Evolutionary conservation across 2,888 invertebrate genomes (phyloP).

Genomic region (Hemithea aestivaria): DNA sequence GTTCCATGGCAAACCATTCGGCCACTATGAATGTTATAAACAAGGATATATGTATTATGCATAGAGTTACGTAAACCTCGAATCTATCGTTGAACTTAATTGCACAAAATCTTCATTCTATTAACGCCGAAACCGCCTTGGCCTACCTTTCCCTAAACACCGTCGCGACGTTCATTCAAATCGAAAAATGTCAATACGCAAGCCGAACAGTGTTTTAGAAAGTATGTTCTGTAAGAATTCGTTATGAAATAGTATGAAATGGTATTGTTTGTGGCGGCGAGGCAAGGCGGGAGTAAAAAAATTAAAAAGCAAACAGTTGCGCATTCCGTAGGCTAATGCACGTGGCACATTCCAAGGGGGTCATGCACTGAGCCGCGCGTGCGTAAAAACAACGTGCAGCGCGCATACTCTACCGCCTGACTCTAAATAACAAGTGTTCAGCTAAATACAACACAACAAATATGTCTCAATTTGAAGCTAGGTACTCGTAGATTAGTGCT

Average conservation of each 20-base stretch:
- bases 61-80: slow-evolving; percentile 7
- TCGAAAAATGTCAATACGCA: slow-evolving; percentile 27
- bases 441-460: too few species aligned
- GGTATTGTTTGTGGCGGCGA: slow-evolving; percentile 69
- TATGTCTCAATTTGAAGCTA: too few species aligned
- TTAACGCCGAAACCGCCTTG: slow-evolving; percentile 27
- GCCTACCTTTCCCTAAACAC: slow-evolving; percentile 35
- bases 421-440: too few species aligned
- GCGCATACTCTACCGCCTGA: too few species aligned
- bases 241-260: slow-evolving; percentile 72
- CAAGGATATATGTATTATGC: too few species aligned
- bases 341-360: slow-evolving; percentile 76
- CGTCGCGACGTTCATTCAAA: slow-evolving; percentile 22
- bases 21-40: too few species aligned
- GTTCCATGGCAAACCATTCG: too few species aligned
- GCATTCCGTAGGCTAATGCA: slow-evolving; percentile 74
- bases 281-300: slow-evolving; percentile 43
- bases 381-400: slow-evolving; percentile 72
- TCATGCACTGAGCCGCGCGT: slow-evolving; percentile 72
- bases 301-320: slow-evolving; percentile 76
- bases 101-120: slow-evolving; percentile 22
- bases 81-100: slow-evolving; percentile 18
- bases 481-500: too few species aligned
- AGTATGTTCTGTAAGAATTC: slow-evolving; percentile 58
- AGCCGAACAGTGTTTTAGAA: slow-evolving; percentile 55